phyloP scores from a whole-genome alignment of 1,140 invertebrate species.

The Brachystomella parvula region DNA sequence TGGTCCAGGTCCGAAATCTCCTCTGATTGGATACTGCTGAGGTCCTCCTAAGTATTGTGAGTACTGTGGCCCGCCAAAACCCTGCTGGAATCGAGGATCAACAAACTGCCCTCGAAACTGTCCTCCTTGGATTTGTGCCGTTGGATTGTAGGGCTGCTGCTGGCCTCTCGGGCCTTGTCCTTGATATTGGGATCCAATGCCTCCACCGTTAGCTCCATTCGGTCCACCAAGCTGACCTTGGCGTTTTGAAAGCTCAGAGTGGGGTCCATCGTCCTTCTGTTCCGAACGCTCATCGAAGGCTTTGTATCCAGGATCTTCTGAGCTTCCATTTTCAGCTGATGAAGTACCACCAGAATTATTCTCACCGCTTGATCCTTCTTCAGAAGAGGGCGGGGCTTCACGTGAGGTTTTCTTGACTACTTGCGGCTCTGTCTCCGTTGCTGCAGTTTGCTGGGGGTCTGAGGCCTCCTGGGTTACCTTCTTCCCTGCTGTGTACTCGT shows the following conservation, averaged over 20 bases:
- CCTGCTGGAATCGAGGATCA: not conserved
- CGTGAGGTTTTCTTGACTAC: not conserved
- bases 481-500: slow-evolving; percentile 58
- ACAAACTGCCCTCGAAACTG: slow-evolving; percentile 7
- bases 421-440: not conserved
- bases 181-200: slow-evolving; percentile 36
- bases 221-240: slow-evolving; percentile 13
- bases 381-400: too few relatives aligned
- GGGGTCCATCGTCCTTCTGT: not conserved
- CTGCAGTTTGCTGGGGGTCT: not conserved
- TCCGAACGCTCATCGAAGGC: not conserved
- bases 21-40: not conserved
- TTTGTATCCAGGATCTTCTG: not conserved
- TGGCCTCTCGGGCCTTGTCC: slow-evolving; percentile 39
- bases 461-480: slow-evolving; percentile 23
- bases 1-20: slow-evolving; percentile 1
- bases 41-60: slow-evolving; percentile 4
- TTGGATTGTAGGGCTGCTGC: slow-evolving; percentile 44
- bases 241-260: not conserved
- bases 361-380: not conserved
- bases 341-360: not conserved
- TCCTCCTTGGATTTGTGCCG: slow-evolving; percentile 46
- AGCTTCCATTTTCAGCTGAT: not conserved
- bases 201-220: not conserved
- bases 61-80: slow-evolving; percentile 1